Percentiles rank a stretch among this genome's conserved stretches.
Evolutionary conservation across 2,113 vertebrate genomes (phyloP).

Genomic region (Laterallus jamaicensis): DNA sequence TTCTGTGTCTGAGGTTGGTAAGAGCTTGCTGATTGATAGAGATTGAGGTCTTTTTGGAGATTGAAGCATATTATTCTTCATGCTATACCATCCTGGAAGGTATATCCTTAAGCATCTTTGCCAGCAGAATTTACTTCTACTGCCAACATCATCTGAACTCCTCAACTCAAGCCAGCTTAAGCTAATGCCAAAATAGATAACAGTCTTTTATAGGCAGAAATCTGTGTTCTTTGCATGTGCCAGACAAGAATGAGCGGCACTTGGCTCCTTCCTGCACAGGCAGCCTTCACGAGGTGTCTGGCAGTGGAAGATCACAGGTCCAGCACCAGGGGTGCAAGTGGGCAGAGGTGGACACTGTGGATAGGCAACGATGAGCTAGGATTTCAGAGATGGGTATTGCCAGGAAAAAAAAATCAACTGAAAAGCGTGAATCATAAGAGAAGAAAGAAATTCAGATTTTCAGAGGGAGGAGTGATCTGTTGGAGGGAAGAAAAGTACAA

Average conservation of each 20-base stretch:
- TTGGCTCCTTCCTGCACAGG: not conserved
- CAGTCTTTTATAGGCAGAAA: not conserved
- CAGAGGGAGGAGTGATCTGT: not conserved
- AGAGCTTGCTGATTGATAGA: not conserved
- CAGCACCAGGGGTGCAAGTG: fast-evolving
- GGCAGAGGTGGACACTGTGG: fast-evolving
- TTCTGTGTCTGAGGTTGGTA: not conserved
- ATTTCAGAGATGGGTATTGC: not conserved
- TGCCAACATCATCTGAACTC: not conserved
- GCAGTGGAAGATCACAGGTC: no score
- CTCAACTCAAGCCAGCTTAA: not conserved
- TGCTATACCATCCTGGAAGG: not conserved
- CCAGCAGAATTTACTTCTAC: not conserved
- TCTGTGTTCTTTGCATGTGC: not conserved
- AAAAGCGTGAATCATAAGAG: not conserved
- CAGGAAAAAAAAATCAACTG: not conserved
- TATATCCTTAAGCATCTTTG: not conserved
- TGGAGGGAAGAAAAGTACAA: not conserved
- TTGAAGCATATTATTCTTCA: not conserved
- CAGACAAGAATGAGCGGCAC: not conserved
- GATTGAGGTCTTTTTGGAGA: not conserved
- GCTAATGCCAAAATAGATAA: not conserved
- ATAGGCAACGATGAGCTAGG: not conserved
- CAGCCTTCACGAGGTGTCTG: not conserved
- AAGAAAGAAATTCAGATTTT: not conserved